Base-by-base conservation (phyloP, 2,113 vertebrate genomes). In the Lophotis ruficrista region DNA sequence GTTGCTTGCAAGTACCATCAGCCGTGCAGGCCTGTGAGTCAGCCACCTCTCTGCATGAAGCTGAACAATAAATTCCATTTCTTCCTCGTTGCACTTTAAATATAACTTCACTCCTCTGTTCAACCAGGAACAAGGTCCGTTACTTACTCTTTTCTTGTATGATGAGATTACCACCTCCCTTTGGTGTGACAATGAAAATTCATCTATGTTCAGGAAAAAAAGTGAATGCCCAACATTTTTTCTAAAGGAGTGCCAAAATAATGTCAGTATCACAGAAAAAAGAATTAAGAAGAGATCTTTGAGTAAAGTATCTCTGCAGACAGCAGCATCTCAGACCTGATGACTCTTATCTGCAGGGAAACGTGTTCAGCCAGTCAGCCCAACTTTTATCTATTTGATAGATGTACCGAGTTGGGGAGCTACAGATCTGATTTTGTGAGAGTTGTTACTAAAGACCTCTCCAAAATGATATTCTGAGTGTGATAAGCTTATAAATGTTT, bases 11-110 rank as follows among this genome's bases (percentile, higher is more conserved):
- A 89, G 85, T 70, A 58, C 71, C 3, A 0, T 86, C 82, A 92
- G 83, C 82, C 0, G 0, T 77, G 54, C 72, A 83, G 83, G 64
- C 88, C 64, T 84, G 33, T 97, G 96, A 96, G 79, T 96, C 95
- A 96, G 85, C 75, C 91, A 77, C 88, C 58, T 95, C 96, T 88
- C 96, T 92, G 90, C 92, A 71, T 87, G 95, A 89, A 93, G 80
- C 92, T 90, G 94, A 94, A 84, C 88, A 96, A 87, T 95, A 95
- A 92, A 95, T 95, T 93, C 94, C 71, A 76, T 96, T 91, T 93
- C 85, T 92, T 92, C 76, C 51, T 95, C 64, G 51, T 71, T 73
- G 19, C 41, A 48, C 37, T 95, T 93, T 95, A 96, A 95, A 94
- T 94, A 92, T 78, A 96, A 64, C 72, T 87, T 78, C 17, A 1